phyloP scores from a whole-genome alignment of 2,797 vertebrate genomes.

The Echiichthys vipera region DNA sequence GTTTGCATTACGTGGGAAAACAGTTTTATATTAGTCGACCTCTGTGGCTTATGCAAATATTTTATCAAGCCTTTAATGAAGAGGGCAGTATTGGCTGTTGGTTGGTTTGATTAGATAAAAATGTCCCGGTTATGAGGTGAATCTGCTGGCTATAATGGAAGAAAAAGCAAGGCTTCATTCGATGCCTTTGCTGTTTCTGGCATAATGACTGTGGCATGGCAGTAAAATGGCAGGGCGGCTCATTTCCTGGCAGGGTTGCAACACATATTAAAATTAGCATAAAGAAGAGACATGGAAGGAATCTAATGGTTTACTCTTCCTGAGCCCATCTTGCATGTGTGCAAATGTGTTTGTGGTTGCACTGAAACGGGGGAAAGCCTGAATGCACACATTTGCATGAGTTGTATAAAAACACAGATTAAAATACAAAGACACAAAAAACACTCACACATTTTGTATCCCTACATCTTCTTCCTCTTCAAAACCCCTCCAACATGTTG shows the following conservation, averaged over 20 bases:
- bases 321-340: conserved; percentile 32
- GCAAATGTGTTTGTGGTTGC: conserved; percentile 9
- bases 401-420: background rate
- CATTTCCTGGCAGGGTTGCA: conserved; percentile 59
- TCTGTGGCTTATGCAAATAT: conserved; percentile 30
- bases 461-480: background rate
- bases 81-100: conserved; percentile 11
- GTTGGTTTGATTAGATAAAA: conserved; percentile 23
- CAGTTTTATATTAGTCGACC: background rate
- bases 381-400: conserved; percentile 22
- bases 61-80: conserved; percentile 8
- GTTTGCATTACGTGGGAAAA: conserved; percentile 10
- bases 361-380: background rate
- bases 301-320: conserved; percentile 34
- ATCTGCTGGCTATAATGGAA: conserved; percentile 34
- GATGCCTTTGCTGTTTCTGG: conserved; percentile 54
- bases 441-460: background rate
- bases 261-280: conserved; percentile 47
- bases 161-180: conserved; percentile 41
- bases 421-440: background rate
- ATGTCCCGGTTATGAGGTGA: background rate
- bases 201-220: conserved; percentile 37
- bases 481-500: background rate
- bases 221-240: conserved; percentile 47
- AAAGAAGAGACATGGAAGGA: conserved; percentile 49